These are phyloP conservation scores for Caenorhabditis sp. DNA, from an alignment of 2,888 invertebrate species.

Conservation along the genomic window DNA sequence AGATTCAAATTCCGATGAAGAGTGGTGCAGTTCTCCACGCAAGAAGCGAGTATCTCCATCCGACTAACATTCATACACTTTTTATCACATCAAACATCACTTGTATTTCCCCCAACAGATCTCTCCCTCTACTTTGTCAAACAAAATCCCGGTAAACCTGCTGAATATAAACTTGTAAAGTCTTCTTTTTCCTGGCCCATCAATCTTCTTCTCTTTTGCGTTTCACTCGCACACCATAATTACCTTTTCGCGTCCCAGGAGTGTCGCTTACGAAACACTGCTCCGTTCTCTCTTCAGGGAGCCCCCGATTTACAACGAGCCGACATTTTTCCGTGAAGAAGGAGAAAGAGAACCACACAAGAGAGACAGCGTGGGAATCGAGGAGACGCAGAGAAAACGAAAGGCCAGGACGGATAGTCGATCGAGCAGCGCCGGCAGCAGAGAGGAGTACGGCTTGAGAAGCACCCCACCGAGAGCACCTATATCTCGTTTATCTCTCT, in stretches of 20 bases:
- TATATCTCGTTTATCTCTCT: conserved; percentile 34
- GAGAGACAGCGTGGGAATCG: conserved; percentile 39
- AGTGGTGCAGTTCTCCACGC: conserved; percentile 17
- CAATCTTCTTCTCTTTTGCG: conserved; percentile 2
- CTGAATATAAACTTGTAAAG: not conserved
- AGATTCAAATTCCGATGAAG: conserved; percentile 11
- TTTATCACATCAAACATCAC: conserved; percentile 8
- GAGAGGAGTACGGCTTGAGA: conserved; percentile 18
- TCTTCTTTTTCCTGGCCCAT: not conserved
- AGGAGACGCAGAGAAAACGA: conserved; percentile 29
- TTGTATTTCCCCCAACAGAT: not conserved
- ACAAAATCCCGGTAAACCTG: not conserved
- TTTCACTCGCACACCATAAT: conserved; percentile 49
- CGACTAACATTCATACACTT: not conserved
- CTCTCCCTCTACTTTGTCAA: not conserved
- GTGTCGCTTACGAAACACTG: conserved; percentile 10
- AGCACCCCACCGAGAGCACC: conserved; percentile 26
- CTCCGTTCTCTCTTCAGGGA: conserved; percentile 25
- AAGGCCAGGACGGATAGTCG: conserved; percentile 22
- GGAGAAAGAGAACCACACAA: no score
- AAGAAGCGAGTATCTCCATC: conserved; percentile 29
- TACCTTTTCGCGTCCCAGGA: conserved; percentile 26
- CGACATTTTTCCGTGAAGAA: conserved; percentile 32
- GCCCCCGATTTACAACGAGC: conserved; percentile 50
- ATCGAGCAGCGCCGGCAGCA: conserved; percentile 36